Conservation (phyloP, 2,113 vertebrate genomes). For the Acrocephalus kingi region DNA sequence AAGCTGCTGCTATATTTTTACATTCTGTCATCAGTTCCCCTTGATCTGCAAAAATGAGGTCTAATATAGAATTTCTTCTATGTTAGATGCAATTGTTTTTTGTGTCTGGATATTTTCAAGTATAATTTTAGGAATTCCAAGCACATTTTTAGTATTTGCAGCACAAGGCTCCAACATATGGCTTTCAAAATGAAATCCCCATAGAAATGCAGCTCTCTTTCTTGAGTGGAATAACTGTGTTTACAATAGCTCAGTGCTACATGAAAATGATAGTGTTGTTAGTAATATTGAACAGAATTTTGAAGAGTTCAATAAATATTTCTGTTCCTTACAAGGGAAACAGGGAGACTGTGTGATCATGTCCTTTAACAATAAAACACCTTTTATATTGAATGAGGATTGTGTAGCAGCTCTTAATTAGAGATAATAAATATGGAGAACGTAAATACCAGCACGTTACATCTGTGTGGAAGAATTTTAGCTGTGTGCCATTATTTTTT, state of each 20-base stretch:
- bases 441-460: neutral
- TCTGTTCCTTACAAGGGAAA: neutral
- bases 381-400: neutral
- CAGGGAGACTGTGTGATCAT: neutral
- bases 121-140: conserved; percentile 52
- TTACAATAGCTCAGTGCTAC: conserved; percentile 22
- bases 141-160: conserved; percentile 55
- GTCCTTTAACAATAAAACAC: neutral
- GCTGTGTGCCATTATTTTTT: conserved; percentile 4
- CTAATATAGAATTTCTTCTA: conserved; percentile 61
- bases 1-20: conserved; percentile 68
- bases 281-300: neutral
- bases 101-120: conserved; percentile 63
- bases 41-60: conserved; percentile 65
- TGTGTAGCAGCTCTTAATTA: conserved; percentile 10
- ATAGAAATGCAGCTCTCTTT: conserved; percentile 38
- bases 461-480: neutral
- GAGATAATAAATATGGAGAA: neutral
- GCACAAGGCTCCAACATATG: conserved; percentile 54
- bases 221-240: conserved; percentile 38
- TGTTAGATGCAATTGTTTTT: conserved; percentile 33
- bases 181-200: conserved; percentile 44
- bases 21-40: conserved; percentile 64
- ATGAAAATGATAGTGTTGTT: conserved; percentile 18
- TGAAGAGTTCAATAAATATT: conserved; percentile 20